A percentile compares a stretch with the other conserved stretches of the same genome.
Evolutionary conservation across 2,113 vertebrate genomes (phyloP).

Genomic region (Gymnocephalus cernua): DNA sequence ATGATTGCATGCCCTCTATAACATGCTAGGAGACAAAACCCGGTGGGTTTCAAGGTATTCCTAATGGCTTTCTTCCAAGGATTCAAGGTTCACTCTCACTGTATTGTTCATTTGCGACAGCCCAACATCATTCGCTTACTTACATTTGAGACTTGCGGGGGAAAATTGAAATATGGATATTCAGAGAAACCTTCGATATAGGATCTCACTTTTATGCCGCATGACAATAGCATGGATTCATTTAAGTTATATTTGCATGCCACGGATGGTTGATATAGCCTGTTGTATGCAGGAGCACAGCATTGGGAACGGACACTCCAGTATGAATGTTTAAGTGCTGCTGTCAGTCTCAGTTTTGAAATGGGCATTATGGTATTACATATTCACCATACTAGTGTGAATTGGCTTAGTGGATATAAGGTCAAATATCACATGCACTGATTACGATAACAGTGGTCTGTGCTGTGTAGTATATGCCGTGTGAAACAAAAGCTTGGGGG

Average conservation of each 20-base stretch:
- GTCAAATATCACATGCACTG: constrained; percentile 56
- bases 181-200: constrained; percentile 40
- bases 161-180: constrained; percentile 30
- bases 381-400: constrained; percentile 22
- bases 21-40: constrained; percentile 51
- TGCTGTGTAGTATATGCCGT: constrained; percentile 41
- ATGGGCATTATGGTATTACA: constrained; percentile 20
- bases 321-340: constrained; percentile 23
- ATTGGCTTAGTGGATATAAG: constrained; percentile 48
- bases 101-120: constrained; percentile 58
- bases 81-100: constrained; percentile 43
- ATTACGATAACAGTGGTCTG: constrained; percentile 40
- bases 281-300: constrained; percentile 15
- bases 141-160: constrained; percentile 21
- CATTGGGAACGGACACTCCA: neutral
- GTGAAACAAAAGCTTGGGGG: constrained; percentile 69
- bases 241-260: constrained; percentile 27
- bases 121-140: constrained; percentile 38
- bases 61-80: constrained; percentile 69
- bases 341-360: constrained; percentile 21
- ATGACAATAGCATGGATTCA: constrained; percentile 31
- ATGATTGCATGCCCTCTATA: constrained; percentile 81
- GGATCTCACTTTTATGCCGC: constrained; percentile 34
- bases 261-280: constrained; percentile 36
- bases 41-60: constrained; percentile 62